phyloP scores from a whole-genome alignment of 2,888 invertebrate genomes.

The Athrips mouffetella region DNA sequence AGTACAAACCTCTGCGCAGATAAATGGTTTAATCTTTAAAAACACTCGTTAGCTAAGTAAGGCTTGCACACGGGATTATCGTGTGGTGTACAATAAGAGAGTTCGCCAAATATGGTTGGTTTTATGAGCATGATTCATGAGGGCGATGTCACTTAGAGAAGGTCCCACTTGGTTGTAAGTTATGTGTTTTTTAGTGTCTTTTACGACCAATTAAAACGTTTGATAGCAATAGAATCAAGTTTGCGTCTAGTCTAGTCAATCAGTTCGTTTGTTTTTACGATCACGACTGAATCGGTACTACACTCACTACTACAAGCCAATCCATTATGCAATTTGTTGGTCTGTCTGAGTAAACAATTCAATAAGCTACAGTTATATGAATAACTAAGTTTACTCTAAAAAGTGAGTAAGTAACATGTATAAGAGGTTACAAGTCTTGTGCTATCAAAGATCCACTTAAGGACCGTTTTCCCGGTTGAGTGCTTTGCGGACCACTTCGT shows the following conservation, averaged over 20 bases:
- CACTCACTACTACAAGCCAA: too few relatives aligned
- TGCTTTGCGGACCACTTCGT: conserved; percentile 1
- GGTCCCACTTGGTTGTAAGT: not conserved
- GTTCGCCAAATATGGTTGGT: not conserved
- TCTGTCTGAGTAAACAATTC: too few relatives aligned
- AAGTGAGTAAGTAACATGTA: too few relatives aligned
- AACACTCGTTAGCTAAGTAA: conserved; percentile 4
- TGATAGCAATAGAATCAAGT: not conserved
- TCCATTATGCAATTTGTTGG: too few relatives aligned
- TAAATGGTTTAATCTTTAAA: conserved; percentile 3
- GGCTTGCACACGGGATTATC: not conserved
- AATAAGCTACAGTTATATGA: too few relatives aligned
- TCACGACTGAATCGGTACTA: not conserved
- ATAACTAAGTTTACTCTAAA: too few relatives aligned
- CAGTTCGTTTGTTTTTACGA: not conserved
- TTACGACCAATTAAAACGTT: not conserved
- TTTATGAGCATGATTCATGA: not conserved
- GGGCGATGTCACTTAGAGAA: not conserved
- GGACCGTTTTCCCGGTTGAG: not conserved
- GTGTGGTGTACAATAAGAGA: not conserved
- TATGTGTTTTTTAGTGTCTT: not conserved
- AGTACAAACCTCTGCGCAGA: not conserved
- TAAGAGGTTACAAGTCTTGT: too few relatives aligned
- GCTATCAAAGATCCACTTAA: not conserved
- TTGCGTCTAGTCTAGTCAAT: not conserved